phyloP scores from a whole-genome alignment of 1,140 invertebrate genomes.

The Drosophila novamexicana region DNA sequence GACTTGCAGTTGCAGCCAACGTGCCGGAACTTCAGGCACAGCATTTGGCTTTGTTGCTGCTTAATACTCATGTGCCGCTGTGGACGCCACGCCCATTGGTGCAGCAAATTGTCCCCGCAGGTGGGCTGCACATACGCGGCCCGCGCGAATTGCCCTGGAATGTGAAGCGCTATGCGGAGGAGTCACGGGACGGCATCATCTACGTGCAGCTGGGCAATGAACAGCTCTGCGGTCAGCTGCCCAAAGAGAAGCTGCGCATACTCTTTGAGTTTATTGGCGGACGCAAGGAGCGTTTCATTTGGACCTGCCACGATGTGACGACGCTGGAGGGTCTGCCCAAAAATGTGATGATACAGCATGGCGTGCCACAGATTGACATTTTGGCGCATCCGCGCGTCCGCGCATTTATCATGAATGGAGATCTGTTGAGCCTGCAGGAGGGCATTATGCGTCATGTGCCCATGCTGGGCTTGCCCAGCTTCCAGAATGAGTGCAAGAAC shows the following conservation, averaged over 20 bases:
- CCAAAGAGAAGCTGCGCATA: conserved; percentile 70
- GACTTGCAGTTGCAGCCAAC: conserved; percentile 53
- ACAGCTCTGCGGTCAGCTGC: conserved; percentile 66
- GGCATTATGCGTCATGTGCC: conserved; percentile 85
- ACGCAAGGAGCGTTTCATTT: conserved; percentile 85
- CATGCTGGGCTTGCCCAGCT: conserved; percentile 85
- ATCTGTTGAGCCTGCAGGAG: conserved; percentile 85
- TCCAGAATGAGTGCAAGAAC: conserved; percentile 82
- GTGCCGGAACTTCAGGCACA: conserved; percentile 85
- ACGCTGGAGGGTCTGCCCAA: conserved; percentile 74
- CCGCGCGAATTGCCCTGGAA: conserved; percentile 83
- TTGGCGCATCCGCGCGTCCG: conserved; percentile 85
- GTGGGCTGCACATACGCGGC: conserved; percentile 78
- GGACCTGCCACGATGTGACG: conserved; percentile 85
- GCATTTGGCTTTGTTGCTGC: conserved; percentile 83
- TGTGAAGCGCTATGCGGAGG: conserved; percentile 83
- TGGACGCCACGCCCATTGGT: conserved; percentile 67
- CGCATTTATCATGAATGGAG: conserved; percentile 86
- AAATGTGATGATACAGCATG: conserved; percentile 85
- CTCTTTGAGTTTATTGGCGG: conserved; percentile 83
- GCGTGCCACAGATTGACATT: conserved; percentile 87
- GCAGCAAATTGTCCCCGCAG: conserved; percentile 75
- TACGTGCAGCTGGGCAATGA: conserved; percentile 86
- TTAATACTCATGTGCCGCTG: conserved; percentile 81
- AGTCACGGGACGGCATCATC: conserved; percentile 85